These are phyloP conservation scores for Mixornis gularis DNA, from an alignment of 2,113 vertebrate genomes.

Conservation along the genomic window DNA sequence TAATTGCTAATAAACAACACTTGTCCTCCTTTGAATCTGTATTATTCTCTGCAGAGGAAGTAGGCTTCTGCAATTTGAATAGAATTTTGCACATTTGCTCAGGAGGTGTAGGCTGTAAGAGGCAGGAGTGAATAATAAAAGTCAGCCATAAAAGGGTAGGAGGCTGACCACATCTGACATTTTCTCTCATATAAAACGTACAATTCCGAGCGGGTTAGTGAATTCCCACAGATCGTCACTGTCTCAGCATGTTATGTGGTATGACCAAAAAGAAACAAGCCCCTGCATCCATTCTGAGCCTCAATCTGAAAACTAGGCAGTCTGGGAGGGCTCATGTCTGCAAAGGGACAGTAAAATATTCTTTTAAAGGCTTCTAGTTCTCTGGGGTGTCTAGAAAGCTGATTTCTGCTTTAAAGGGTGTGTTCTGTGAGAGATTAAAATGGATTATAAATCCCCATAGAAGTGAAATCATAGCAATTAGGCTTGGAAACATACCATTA, in stretches of 20 bases:
- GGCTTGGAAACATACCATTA: not conserved
- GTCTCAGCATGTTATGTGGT: conserved; percentile 19
- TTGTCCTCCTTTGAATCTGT: conserved; percentile 51
- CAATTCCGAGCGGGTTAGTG: not conserved
- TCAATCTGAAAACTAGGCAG: not conserved
- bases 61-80: conserved; percentile 44
- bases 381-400: not conserved
- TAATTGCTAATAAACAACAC: conserved; percentile 72
- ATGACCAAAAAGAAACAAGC: not conserved
- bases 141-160: conserved; percentile 13
- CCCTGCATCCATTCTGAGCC: not conserved
- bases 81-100: conserved; percentile 32
- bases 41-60: conserved; percentile 42
- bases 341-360: conserved; percentile 3
- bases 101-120: conserved; percentile 12
- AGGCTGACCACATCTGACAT: conserved; percentile 35
- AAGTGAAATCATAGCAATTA: not conserved
- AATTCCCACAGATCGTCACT: conserved; percentile 21
- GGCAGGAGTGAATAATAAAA: conserved; percentile 47
- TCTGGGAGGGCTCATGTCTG: not conserved
- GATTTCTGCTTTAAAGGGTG: not conserved
- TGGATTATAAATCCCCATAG: not conserved
- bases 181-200: not conserved
- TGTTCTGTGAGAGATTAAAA: not conserved
- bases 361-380: not conserved